phyloP scores from a whole-genome alignment of 2,888 invertebrate species.

The Arctia plantaginis region DNA sequence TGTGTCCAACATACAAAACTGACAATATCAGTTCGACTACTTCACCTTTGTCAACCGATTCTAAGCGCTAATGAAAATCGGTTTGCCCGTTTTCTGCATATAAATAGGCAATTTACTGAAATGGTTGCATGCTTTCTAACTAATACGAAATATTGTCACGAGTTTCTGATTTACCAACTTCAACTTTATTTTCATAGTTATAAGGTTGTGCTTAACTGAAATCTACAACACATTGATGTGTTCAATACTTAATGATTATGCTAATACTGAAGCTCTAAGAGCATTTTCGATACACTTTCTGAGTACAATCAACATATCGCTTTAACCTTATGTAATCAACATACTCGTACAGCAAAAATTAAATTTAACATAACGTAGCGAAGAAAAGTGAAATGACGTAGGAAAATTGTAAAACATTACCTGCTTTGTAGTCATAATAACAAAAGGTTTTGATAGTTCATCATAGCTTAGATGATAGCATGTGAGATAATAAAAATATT shows the following conservation, averaged over 20 bases:
- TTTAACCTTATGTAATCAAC: too few species aligned
- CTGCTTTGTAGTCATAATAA: neutral
- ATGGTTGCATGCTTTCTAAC: constrained; percentile 71
- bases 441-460: neutral
- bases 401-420: neutral
- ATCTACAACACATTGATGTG: constrained; percentile 45
- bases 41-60: constrained; percentile 62
- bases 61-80: constrained; percentile 79
- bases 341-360: too few species aligned
- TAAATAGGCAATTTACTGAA: constrained; percentile 80
- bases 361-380: too few species aligned
- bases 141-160: constrained; percentile 71
- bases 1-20: constrained; percentile 23
- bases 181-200: constrained; percentile 29
- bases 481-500: neutral
- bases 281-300: constrained; percentile 64
- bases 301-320: constrained; percentile 50
- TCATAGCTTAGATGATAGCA: neutral
- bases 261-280: constrained; percentile 66
- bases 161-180: constrained; percentile 38
- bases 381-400: too few species aligned
- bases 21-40: constrained; percentile 56
- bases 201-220: constrained; percentile 18
- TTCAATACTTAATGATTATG: constrained; percentile 72
- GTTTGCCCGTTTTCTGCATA: constrained; percentile 78